A percentile compares a stretch with the other conserved stretches of the same genome.
Evolutionary conservation across 2,888 invertebrate species (phyloP).

Genomic region (Zhengitettix transpicula): DNA sequence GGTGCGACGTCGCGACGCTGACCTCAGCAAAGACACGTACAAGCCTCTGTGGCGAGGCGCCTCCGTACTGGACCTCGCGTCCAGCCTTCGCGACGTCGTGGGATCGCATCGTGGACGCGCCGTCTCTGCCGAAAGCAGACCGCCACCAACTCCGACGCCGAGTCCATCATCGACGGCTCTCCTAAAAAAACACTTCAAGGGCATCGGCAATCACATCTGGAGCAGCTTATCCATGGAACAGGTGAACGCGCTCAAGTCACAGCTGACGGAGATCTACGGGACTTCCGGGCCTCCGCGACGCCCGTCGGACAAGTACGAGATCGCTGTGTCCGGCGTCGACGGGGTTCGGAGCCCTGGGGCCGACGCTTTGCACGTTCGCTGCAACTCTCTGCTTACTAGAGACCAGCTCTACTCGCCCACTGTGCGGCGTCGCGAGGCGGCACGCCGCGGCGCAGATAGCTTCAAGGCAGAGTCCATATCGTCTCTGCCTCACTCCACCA

Average conservation of each 20-base stretch:
- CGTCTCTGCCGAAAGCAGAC: conserved; percentile 9
- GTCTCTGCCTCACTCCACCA: conserved; percentile 18
- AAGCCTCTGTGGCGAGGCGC: conserved; percentile 72
- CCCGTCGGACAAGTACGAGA: conserved; percentile 33
- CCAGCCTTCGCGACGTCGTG: conserved; percentile 37
- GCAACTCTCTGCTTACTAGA: conserved; percentile 26
- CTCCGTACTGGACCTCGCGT: conserved; percentile 65
- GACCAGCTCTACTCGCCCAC: conserved; percentile 19
- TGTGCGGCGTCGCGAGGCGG: conserved; percentile 21
- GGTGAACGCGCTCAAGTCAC: conserved; percentile 60
- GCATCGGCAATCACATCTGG: conserved; percentile 61
- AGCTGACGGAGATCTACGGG: conserved; percentile 66
- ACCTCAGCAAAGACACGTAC: conserved; percentile 43
- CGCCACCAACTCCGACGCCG: not conserved
- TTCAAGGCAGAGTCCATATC: conserved; percentile 40
- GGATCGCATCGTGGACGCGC: conserved; percentile 18
- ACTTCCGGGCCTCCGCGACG: not conserved
- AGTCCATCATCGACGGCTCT: not conserved
- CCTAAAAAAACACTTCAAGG: conserved; percentile 19
- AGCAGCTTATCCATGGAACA: conserved; percentile 74
- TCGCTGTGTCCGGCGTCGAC: conserved; percentile 35
- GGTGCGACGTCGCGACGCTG: conserved; percentile 12
- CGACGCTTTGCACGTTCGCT: conserved; percentile 24
- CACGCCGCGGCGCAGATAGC: conserved; percentile 22
- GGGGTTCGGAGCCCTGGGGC: not conserved